phyloP scores from a whole-genome alignment of 2,797 vertebrate genomes.

The Paguma larvata region DNA sequence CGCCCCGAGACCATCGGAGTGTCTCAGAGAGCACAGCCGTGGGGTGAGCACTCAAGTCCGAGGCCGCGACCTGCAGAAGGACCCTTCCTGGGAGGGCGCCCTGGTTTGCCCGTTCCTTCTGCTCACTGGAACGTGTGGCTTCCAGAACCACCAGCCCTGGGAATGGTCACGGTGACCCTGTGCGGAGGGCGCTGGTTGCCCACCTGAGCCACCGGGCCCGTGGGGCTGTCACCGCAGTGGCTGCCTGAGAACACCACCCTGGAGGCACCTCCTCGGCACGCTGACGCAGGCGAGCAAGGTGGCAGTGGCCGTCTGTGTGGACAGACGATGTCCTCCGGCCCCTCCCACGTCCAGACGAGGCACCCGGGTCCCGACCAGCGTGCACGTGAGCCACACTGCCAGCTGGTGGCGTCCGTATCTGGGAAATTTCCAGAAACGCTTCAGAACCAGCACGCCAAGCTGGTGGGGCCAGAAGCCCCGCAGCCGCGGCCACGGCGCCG shows the following conservation, averaged over 20 bases:
- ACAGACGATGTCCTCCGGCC: fast-evolving
- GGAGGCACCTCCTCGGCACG: fast-evolving
- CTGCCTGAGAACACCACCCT: neutral
- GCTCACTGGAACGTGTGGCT: neutral
- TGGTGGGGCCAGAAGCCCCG: too few species aligned
- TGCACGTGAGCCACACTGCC: fast-evolving
- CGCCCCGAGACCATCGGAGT: fast-evolving
- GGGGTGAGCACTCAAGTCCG: fast-evolving
- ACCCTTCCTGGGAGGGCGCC: fast-evolving
- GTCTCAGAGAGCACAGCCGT: fast-evolving
- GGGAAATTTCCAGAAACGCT: neutral
- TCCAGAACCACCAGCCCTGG: fast-evolving
- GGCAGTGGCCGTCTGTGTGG: neutral
- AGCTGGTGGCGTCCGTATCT: fast-evolving
- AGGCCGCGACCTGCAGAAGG: fast-evolving
- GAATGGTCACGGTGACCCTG: fast-evolving
- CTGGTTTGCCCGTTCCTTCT: fast-evolving
- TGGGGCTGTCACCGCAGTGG: neutral
- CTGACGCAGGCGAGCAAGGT: neutral
- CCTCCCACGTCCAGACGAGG: neutral
- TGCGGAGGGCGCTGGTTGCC: too few species aligned
- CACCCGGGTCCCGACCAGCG: too few species aligned
- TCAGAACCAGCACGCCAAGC: neutral
- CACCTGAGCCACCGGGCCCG: too few species aligned
- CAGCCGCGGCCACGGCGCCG: fast-evolving